Evolutionary conservation across 1,140 invertebrate genomes (phyloP).

Genomic region (Mercenaria mercenaria): DNA sequence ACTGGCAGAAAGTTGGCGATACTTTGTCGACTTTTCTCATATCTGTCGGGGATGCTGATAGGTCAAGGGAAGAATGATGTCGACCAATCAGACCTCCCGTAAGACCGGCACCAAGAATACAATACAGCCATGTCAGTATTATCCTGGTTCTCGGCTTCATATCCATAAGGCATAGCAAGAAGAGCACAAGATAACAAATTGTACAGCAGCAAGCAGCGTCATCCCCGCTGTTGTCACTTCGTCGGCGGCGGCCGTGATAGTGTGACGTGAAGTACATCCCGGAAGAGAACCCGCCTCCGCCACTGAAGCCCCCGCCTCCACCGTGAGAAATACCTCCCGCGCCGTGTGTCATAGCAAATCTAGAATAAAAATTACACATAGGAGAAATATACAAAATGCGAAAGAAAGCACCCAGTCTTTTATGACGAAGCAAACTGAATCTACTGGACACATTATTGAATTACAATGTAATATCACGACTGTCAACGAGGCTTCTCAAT

Average conservation of each 20-base stretch:
- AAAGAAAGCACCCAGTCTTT: no score
- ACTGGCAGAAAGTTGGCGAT: background rate
- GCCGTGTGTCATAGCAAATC: conserved; percentile 5
- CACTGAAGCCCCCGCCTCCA: background rate
- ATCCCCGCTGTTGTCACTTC: background rate
- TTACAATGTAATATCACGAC: no score
- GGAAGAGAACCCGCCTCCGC: background rate
- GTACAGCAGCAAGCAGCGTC: background rate
- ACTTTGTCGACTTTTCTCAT: conserved; percentile 33
- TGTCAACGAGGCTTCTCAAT: no score
- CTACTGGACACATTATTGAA: no score
- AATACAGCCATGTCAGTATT: conserved; percentile 26
- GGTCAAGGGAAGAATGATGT: background rate
- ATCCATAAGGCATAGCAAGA: background rate
- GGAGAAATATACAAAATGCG: no score
- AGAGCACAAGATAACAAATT: background rate
- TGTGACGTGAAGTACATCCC: background rate
- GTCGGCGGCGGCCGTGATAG: background rate
- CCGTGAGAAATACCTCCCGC: background rate
- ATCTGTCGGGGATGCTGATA: conserved; percentile 13
- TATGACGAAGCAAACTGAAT: no score
- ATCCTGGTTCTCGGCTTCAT: conserved; percentile 31
- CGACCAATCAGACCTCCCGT: background rate
- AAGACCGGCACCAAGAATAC: background rate
- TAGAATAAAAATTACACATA: no score